These are phyloP conservation scores for Cryptocheilus praepositus DNA, from an alignment of 2,888 invertebrate species.

Conservation along the genomic window DNA sequence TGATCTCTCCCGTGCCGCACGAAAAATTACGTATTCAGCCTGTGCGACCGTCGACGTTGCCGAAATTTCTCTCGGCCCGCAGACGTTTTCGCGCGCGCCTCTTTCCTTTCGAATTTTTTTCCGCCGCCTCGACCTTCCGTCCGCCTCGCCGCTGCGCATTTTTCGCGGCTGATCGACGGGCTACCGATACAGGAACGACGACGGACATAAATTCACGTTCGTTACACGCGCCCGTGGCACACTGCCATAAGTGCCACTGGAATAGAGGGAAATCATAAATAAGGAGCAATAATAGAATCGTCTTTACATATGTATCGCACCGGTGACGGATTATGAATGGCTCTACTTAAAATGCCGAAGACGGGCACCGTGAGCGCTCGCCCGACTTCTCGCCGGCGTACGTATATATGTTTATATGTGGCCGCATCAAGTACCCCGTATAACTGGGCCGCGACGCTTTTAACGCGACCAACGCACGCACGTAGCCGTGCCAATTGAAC, in stretches of 20 bases:
- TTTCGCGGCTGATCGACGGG: conserved; percentile 28
- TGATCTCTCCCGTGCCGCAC: not conserved
- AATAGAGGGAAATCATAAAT: conserved; percentile 34
- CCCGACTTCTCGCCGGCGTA: conserved; percentile 6
- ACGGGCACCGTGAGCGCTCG: conserved; percentile 18
- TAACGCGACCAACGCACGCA: conserved; percentile 14
- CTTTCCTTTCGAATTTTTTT: not conserved
- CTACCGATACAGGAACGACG: conserved; percentile 23
- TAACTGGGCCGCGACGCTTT: conserved; percentile 3
- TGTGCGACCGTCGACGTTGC: not conserved
- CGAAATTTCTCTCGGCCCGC: conserved; percentile 12
- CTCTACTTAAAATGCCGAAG: conserved; percentile 40
- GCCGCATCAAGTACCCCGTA: not conserved
- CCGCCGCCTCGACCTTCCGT: not conserved
- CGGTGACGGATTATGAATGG: conserved; percentile 44
- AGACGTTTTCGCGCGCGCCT: not conserved
- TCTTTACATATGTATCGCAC: conserved; percentile 44
- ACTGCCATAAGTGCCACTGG: conserved; percentile 32
- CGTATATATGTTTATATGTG: too few species aligned
- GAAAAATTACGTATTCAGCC: conserved; percentile 9
- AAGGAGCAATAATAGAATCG: conserved; percentile 38
- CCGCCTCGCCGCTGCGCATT: not conserved
- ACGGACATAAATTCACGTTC: conserved; percentile 40
- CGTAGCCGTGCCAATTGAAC: not conserved
- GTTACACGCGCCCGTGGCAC: conserved; percentile 35